Evolutionary conservation across 2,113 vertebrate species (phyloP), one percentile per base, ranked within the genome.

Genomic region (Seriola rivoliana): DNA sequence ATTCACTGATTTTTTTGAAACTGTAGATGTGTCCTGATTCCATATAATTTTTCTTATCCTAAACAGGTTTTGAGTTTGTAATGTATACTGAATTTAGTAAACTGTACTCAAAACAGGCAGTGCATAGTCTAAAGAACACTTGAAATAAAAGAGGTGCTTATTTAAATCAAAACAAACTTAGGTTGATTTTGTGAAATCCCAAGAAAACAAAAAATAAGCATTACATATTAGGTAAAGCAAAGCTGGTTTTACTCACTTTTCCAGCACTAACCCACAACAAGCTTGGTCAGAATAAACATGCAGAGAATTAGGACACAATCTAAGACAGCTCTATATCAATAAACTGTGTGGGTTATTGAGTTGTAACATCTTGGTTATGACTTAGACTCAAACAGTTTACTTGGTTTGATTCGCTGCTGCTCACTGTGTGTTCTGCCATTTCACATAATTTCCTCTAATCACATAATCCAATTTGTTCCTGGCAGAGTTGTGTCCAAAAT

Each of bases 391-490:
- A 10, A 78, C 44, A 44, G 63, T 70, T 72, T 34, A n/a, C 5
- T 54, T 46, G 12, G 40, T 59, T 64, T 44, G 44, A 50, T 62
- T 72, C 50, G 64, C 19, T 50, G 57, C 74, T 66, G 48, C 57
- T 77, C 66, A 23, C 17, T 48, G 57, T 82, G 74, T 63, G 32
- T 83, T 71, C 58, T 64, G 55, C 40, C 44, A 65, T 50, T 81
- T 86, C 69, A 85, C 71, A 77, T 23, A 63, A 89, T 87, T 84
- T 86, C 23, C 65, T 79, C 50, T 88, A 80, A 89, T 85, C 87
- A 84, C 85, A 88, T 86, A 87, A 91, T 88, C 80, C 82, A 86
- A 79, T 92, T 91, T 87, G 83, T 88, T 88, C 75, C 72, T 88
- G 73, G 74, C 87, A 86, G 50, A 66, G 60, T 50, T 85, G 69